Base-by-base conservation (phyloP, 2,888 invertebrate species). In the Drosophila suboccidentalis region DNA sequence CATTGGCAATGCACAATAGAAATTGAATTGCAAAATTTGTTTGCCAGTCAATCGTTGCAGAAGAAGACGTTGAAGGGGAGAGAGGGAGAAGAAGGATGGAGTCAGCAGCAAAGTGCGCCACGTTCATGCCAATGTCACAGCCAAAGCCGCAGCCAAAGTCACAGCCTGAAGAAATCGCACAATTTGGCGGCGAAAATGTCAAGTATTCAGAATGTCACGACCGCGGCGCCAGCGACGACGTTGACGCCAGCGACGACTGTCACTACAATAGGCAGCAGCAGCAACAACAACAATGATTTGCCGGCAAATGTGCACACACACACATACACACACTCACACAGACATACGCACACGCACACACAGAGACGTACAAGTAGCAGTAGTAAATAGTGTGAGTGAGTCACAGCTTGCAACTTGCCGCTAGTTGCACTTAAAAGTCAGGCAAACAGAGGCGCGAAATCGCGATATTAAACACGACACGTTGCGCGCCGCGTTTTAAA, bases 151-250 rank as follows among this genome's bases (percentile, higher is more conserved):
- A 53, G 46, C 17, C n/a, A 15, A 61, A 72, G 78, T 53, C 57
- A 50, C 55, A 46, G 60, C 63, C 78, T 70, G 58, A 71, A 85
- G 88, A 57, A 89, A 85, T 89, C 80, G 88, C 80, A 87, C 86
- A 89, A 87, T 87, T 89, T 89, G 90, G 88, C 90, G 86, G 86
- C 78, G 86, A 89, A 89, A 82, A 89, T 89, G 86, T 87, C 86
- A 87, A 87, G 86, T 86, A 83, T 83, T 71, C 76, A 71, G 78
- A 62, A 67, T 71, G 69, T 74, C 63, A 64, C 77, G 53, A 72
- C 66, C 66, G 58, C 69, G 29, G 43, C 66, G 63, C 46, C 34
- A 11, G 49, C 55, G 10, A 22, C 47, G 17, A 57, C 34, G n/a
- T 0, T 62, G 63, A 50, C 34, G 15, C 19, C 53, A 15, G 38